Percentiles rank a stretch among this genome's conserved stretches.
Conservation (phyloP, 2,113 vertebrate species). For the Pseudopodoces humilis region DNA sequence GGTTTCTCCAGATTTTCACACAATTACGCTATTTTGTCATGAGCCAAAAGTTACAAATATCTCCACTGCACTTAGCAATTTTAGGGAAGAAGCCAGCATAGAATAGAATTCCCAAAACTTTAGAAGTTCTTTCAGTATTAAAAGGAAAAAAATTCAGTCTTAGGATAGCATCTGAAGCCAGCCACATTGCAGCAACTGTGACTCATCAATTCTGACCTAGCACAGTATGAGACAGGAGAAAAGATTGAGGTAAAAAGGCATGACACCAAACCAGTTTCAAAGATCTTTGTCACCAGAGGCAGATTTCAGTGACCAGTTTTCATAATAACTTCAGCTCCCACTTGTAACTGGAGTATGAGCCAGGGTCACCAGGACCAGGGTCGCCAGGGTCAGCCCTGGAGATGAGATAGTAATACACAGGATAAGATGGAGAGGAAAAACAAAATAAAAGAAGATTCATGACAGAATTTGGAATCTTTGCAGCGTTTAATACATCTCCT, state of each 20-base stretch:
- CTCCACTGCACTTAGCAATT: neutral
- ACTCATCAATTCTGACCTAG: neutral
- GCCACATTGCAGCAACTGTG: neutral
- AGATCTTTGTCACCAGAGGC: neutral
- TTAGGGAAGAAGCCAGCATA: neutral
- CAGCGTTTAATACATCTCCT: conserved; percentile 43
- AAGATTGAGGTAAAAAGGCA: neutral
- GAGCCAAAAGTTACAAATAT: neutral
- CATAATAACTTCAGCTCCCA: neutral
- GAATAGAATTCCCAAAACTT: neutral
- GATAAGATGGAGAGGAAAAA: conserved; percentile 1
- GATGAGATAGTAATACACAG: neutral
- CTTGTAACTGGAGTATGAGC: neutral
- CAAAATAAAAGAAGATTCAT: conserved; percentile 29
- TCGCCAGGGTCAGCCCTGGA: neutral
- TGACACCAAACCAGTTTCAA: neutral
- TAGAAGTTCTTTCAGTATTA: neutral
- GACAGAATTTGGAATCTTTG: conserved; percentile 16
- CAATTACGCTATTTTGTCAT: neutral
- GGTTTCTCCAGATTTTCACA: neutral
- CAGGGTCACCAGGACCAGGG: conserved; percentile 31
- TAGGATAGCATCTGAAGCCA: neutral
- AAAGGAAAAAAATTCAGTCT: neutral
- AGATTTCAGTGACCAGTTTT: neutral
- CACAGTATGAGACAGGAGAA: neutral